Evolutionary conservation across 2,888 invertebrate genomes (phyloP).

Genomic region (Meiosimyza platycephala): DNA sequence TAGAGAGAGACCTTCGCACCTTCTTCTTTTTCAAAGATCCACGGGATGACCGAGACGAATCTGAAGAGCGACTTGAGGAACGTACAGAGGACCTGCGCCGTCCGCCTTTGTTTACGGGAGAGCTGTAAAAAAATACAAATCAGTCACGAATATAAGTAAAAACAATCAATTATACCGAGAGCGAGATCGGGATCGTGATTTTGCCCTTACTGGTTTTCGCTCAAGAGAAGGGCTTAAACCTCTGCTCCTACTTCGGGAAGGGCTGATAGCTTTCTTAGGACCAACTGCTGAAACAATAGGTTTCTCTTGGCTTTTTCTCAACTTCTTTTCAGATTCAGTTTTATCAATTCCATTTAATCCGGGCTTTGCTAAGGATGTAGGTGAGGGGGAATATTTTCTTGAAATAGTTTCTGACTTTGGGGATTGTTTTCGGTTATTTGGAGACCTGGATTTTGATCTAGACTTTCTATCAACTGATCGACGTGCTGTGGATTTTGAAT

Average conservation of each 20-base stretch:
- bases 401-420: slow-evolving; percentile 11
- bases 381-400: slow-evolving; percentile 16
- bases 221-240: slow-evolving; percentile 37
- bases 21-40: slow-evolving; percentile 62
- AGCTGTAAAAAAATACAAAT: slow-evolving; percentile 47
- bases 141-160: not conserved
- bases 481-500: slow-evolving; percentile 43
- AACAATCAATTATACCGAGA: not conserved
- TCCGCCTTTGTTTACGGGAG: slow-evolving; percentile 51
- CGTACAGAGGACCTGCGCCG: not conserved
- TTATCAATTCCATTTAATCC: slow-evolving; percentile 61
- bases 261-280: slow-evolving; percentile 35
- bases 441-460: slow-evolving; percentile 52
- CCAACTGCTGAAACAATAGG: slow-evolving; percentile 72
- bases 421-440: slow-evolving; percentile 47
- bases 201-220: slow-evolving; percentile 33
- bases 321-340: slow-evolving; percentile 46
- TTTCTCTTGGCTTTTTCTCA: slow-evolving; percentile 74
- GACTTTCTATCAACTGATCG: slow-evolving; percentile 50
- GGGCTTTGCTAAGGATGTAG: slow-evolving; percentile 38
- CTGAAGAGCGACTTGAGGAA: slow-evolving; percentile 55
- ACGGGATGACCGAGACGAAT: slow-evolving; percentile 55
- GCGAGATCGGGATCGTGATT: slow-evolving; percentile 41
- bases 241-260: slow-evolving; percentile 44
- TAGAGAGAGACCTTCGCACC: slow-evolving; percentile 65